A percentile compares a stretch with the other conserved stretches of the same genome.
Conservation (phyloP, 2,113 vertebrate genomes). For the Himantopus leucocephalus region DNA sequence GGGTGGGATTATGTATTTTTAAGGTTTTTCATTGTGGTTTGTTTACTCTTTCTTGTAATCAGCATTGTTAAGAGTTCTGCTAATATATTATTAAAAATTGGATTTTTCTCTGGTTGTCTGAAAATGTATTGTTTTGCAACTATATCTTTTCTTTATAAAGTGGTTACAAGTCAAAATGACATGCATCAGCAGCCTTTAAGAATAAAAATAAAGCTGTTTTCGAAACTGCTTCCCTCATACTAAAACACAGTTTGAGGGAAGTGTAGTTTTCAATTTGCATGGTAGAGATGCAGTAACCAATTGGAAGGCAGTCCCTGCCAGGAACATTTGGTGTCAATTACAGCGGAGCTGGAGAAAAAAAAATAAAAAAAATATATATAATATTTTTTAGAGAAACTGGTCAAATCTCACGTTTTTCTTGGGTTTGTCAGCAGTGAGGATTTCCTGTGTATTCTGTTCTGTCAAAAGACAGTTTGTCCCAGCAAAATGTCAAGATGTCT, state of each 20-base stretch:
- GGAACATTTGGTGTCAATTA: slow-evolving; percentile 67
- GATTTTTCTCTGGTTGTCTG: fast-evolving
- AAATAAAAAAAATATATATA: neutral
- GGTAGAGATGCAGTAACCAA: slow-evolving; percentile 18
- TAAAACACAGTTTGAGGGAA: neutral
- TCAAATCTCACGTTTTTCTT: neutral
- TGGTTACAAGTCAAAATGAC: neutral
- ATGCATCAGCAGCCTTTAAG: neutral
- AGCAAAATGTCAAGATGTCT: slow-evolving; percentile 10
- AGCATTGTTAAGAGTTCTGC: neutral
- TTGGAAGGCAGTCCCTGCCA: neutral
- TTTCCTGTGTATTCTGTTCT: slow-evolving; percentile 24
- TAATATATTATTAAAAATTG: neutral
- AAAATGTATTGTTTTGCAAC: neutral
- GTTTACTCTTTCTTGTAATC: neutral
- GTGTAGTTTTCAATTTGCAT: slow-evolving; percentile 7
- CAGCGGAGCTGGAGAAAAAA: neutral
- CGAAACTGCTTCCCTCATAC: neutral
- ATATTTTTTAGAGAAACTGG: neutral
- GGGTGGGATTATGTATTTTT: neutral
- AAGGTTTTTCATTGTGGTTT: neutral
- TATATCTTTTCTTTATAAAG: neutral
- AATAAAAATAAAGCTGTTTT: neutral
- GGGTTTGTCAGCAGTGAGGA: slow-evolving; percentile 29
- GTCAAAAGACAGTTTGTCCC: slow-evolving; percentile 23